Evolutionary conservation across 2,797 vertebrate species (phyloP).

Genomic region (Protosalanx chinensis): DNA sequence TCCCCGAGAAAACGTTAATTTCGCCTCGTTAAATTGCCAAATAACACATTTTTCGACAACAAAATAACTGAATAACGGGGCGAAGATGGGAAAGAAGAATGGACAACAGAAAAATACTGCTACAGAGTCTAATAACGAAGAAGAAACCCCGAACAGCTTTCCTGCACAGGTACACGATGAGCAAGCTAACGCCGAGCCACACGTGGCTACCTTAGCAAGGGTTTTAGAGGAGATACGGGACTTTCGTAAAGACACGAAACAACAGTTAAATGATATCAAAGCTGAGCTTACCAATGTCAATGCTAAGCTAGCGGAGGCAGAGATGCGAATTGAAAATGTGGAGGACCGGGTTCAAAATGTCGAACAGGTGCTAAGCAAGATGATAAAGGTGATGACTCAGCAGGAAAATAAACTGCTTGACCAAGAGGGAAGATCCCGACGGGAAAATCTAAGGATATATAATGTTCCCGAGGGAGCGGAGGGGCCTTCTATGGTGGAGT

Average conservation of each 20-base stretch:
- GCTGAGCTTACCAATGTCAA: constrained; percentile 17
- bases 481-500: constrained; percentile 9
- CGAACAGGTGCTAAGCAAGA: constrained; percentile 16
- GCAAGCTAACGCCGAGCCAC: constrained; percentile 2
- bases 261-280: constrained; percentile 18
- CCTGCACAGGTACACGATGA: constrained; percentile 13
- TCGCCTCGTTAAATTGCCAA: constrained; percentile 8
- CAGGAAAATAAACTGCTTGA: constrained; percentile 31
- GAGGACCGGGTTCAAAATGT: constrained; percentile 14
- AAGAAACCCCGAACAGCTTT: constrained; percentile 18
- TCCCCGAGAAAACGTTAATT: constrained; percentile 13
- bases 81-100: too few relatives aligned
- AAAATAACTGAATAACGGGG: not conserved
- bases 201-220: constrained; percentile 7
- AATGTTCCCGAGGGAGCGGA: constrained; percentile 26
- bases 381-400: constrained; percentile 18
- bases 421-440: constrained; percentile 17
- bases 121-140: constrained; percentile 7
- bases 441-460: constrained; percentile 29
- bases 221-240: constrained; percentile 27
- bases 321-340: constrained; percentile 17
- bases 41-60: constrained; percentile 1
- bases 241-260: constrained; percentile 21
- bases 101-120: not conserved
- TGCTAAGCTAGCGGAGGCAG: constrained; percentile 17